Percentiles rank a stretch among this genome's conserved stretches.
Conservation (phyloP, 2,113 vertebrate genomes). For the Nothoprocta perdicaria region DNA sequence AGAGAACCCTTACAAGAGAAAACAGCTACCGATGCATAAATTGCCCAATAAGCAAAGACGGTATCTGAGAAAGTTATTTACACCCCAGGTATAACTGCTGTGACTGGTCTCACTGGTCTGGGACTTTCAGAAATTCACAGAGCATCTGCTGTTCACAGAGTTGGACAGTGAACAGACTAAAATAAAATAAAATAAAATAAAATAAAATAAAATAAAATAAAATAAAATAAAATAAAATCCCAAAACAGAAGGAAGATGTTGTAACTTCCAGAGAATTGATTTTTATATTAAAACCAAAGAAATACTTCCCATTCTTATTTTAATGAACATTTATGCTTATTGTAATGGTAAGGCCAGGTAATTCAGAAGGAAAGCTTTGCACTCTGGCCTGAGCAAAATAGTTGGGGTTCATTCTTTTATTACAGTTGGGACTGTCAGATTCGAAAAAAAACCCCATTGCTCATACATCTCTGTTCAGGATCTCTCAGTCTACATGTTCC, state of each 20-base stretch:
- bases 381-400: not conserved
- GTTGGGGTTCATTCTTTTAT: not conserved
- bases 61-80: not conserved
- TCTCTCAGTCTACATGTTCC: not conserved
- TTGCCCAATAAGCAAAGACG: rapidly evolving
- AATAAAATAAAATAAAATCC: not conserved
- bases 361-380: not conserved
- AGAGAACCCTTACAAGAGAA: not conserved
- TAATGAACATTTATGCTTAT: not conserved
- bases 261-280: not conserved
- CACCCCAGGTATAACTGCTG: not conserved
- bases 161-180: not conserved
- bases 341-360: not conserved
- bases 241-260: not conserved
- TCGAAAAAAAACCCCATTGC: not conserved
- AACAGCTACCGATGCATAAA: not conserved
- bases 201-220: too few relatives aligned
- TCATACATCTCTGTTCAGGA: not conserved
- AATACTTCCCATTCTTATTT: not conserved
- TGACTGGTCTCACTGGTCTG: not conserved
- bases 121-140: not conserved
- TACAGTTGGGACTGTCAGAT: not conserved
- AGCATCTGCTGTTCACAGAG: not conserved
- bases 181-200: not conserved
- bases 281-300: not conserved